Base-by-base conservation (phyloP, 1,140 invertebrate genomes). In the Hydropsyche tenuis region DNA sequence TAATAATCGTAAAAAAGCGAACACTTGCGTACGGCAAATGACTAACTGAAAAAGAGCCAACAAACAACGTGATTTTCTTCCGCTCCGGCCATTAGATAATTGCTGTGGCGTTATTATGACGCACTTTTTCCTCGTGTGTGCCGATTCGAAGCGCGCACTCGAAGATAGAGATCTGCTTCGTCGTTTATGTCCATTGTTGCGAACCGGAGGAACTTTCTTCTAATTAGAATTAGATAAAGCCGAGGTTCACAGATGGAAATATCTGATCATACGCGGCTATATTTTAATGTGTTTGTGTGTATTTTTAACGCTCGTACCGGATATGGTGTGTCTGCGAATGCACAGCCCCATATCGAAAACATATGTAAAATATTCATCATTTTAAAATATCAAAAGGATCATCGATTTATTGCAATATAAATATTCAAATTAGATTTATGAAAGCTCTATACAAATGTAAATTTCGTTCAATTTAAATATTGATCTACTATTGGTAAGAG, bases 281-380 rank as follows among this genome's bases (percentile, higher is more conserved):
- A 9, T 37, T 4, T 37, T 22, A 16, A 16, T n/a, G n/a, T 14
- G 20, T 51, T 51, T 51, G 48, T 51, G 20, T 51, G 14, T 14
- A n/a, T 51, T 51, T 51, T 51, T 14, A 14, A 51, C 14, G 3
- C 14, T 51, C 48, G 48, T 9, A 68, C 43, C 45, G 45, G 65
- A 68, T 68, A 30, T 68, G n/a, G 43, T 27, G 43, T 37, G 43
- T 48, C n/a, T 48, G 45, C 23, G 45, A 68, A 48, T 68, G 65
- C 65, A 68, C n/a, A 48, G 37, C 18, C 23, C 65, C 14, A 25
- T 68, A 68, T 68, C 65, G 22, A 42, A 12, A n/a, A 30, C 30
- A 37, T 9, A 4, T 9, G 30, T 37, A 4, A 37, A 37, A 37
- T 37, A 37, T 3, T 37, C 30, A 37, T 37, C 30, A 37, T n/a